Base-by-base conservation (phyloP, 37 sponge, comb jelly and placozoan species). In the Eunapius fragilis region DNA sequence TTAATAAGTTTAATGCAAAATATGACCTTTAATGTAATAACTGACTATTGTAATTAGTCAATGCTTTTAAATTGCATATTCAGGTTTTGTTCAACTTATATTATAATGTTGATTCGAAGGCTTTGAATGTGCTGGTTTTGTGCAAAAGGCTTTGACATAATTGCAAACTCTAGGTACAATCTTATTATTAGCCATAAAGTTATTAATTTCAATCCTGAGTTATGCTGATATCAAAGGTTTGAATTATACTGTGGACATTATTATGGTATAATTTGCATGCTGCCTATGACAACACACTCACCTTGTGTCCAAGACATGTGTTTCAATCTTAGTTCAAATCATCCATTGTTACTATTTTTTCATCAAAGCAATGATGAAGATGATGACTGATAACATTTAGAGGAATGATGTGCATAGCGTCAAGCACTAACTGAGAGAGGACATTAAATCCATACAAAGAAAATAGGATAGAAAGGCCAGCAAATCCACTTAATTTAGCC, bases 391-490 rank as follows among this genome's bases (percentile, higher is more conserved):
- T 19, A 58, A 58, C 58, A 58, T 73, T 73, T 12, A 73, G 74
- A 25, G 33, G 25, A 76, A 76, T 35, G 41, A 36, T 76, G 37
- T 76, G 77, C 77, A 76, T 76, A 7, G 31, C 77, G 36, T 76
- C 41, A 35, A 76, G 36, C 31, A 76, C 77, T 33, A 76, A n/a
- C 3, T 76, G 41, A 0, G 4, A 4, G 25, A 31, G 25, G 5
- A 76, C 13, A 19, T 76, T 9, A 76, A 76, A 35, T 7, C 77
- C 34, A 76, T 76, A 25, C 23, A 76, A n/a, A 0, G 0, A 0
- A 9, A 36, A 41, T 35, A 76, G 27, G 13, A 76, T 76, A 13
- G 77, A 76, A 36, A 34, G 11, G 4, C 77, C 77, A 34, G 77
- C 36, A 31, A 76, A 76, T 41, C 38, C 77, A 17, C 17, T 33